Conservation (phyloP, 2,888 invertebrate species). For the Rotaria socialis region DNA sequence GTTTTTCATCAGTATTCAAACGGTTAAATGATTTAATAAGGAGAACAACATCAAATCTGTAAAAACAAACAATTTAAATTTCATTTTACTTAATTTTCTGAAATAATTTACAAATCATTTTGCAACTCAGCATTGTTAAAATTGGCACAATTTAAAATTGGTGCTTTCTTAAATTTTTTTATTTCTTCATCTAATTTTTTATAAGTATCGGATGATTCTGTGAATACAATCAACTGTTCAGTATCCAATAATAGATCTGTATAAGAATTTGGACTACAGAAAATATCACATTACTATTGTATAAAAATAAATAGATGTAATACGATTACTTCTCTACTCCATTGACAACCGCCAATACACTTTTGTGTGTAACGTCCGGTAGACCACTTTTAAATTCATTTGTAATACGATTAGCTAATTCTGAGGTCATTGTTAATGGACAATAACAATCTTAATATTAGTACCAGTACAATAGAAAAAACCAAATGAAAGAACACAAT, state of each 20-base stretch:
- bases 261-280: neutral
- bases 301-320: neutral
- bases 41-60: neutral
- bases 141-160: neutral
- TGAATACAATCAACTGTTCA: neutral
- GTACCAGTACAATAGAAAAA: neutral
- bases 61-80: neutral
- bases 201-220: constrained; percentile 4
- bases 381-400: neutral
- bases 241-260: neutral
- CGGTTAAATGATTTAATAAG: constrained; percentile 19
- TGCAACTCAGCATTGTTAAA: constrained; percentile 27
- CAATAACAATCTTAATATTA: neutral
- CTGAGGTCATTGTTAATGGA: neutral
- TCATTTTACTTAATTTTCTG: neutral
- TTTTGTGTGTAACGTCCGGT: neutral
- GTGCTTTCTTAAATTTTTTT: neutral
- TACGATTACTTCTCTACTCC: neutral
- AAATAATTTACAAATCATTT: neutral
- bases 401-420: neutral
- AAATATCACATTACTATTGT: neutral
- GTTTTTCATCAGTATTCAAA: neutral
- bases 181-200: neutral
- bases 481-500: neutral
- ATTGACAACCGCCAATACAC: neutral